Evolutionary conservation across 2,113 vertebrate species (phyloP).

Genomic region (Casuarius casuarius): DNA sequence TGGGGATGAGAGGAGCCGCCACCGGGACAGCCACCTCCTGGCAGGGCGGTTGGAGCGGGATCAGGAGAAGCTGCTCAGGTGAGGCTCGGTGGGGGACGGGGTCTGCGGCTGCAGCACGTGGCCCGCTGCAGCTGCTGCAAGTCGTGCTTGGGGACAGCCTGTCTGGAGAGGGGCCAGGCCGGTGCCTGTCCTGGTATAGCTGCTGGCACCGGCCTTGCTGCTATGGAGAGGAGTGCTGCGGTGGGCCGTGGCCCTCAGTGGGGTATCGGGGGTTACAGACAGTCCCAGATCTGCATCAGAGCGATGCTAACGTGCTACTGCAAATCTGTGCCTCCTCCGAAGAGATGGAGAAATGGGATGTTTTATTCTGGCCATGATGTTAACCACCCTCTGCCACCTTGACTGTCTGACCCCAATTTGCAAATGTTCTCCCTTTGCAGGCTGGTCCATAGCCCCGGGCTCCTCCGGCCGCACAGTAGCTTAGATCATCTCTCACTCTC

Average conservation of each 20-base stretch:
- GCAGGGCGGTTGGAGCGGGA: constrained; percentile 89
- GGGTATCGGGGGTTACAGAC: neutral
- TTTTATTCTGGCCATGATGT: neutral
- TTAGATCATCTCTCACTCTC: neutral
- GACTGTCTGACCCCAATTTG: neutral
- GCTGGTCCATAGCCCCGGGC: neutral
- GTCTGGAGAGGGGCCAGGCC: neutral
- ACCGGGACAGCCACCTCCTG: constrained; percentile 87
- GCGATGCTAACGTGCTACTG: neutral
- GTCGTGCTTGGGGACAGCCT: neutral
- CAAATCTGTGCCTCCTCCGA: neutral
- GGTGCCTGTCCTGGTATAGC: neutral
- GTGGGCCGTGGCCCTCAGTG: too few relatives aligned
- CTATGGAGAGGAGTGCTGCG: fast-evolving
- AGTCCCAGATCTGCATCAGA: neutral
- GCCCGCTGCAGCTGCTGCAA: neutral
- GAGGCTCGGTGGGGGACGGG: neutral
- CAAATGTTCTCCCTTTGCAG: fast-evolving
- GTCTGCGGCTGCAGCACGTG: neutral
- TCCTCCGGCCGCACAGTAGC: fast-evolving
- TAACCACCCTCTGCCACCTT: neutral
- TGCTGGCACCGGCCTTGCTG: neutral
- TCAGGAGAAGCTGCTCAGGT: constrained; percentile 96
- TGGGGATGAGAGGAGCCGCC: constrained; percentile 83
- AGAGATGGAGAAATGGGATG: neutral